phyloP scores from a whole-genome alignment of 37 sponge, comb jelly and placozoan genomes.

The Geodia barretti region DNA sequence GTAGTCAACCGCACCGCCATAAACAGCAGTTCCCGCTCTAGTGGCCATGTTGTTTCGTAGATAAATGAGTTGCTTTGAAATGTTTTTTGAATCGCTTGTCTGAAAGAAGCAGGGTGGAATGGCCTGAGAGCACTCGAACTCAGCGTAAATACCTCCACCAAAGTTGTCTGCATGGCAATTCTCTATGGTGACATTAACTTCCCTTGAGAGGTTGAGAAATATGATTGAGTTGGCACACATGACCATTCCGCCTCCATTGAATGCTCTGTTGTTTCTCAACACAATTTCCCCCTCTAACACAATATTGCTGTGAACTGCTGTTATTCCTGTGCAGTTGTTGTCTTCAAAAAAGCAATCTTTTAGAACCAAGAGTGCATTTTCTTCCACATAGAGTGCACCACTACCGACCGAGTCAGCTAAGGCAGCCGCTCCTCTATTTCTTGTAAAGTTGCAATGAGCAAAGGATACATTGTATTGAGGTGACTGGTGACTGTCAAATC shows the following conservation, averaged over 20 bases:
- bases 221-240: conserved; percentile 11
- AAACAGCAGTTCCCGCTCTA: conserved; percentile 4
- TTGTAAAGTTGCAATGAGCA: neutral
- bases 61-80: neutral
- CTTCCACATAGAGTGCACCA: neutral
- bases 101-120: conserved; percentile 9
- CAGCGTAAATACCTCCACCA: conserved; percentile 29
- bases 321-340: conserved; percentile 1
- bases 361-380: neutral
- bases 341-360: neutral
- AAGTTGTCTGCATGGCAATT: neutral
- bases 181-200: neutral
- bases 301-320: neutral
- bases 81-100: neutral
- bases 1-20: conserved; percentile 25
- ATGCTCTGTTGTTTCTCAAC: conserved; percentile 6
- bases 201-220: neutral
- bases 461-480: neutral
- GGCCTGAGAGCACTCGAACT: neutral
- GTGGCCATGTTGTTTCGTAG: conserved; percentile 13
- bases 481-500: neutral
- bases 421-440: neutral
- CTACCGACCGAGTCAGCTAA: neutral
- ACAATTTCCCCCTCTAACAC: neutral
- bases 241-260: conserved; percentile 24